Base-by-base conservation (phyloP, 2,113 vertebrate genomes). In the Eulemur rufifrons region DNA sequence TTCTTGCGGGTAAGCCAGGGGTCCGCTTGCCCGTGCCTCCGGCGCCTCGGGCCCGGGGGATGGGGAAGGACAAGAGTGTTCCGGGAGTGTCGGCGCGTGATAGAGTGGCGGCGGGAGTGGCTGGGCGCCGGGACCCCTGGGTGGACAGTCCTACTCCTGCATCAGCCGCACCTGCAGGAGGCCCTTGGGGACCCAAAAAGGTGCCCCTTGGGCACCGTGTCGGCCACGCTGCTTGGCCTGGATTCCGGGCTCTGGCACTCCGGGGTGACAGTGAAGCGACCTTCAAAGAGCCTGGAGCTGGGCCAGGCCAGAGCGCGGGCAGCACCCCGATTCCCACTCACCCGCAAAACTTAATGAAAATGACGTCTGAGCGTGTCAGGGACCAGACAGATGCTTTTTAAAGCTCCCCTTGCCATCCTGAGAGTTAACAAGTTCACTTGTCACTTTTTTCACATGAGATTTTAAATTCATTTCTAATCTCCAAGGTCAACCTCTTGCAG, bases 251-350 rank as follows among this genome's bases (percentile, higher is more conserved):
- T 45, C 69, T 5, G 27, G 74, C 77, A 21, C 91, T 61, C 73
- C 15, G 92, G 56, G 69, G 82, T 94, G 97, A 96, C 97, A 94
- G 84, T 68, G 95, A 87, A 61, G 82, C 96, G 97, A 97, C 97
- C 97, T 98, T 97, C 97, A 97, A 1, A 77, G 59, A 90, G 89
- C 23, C 74, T 56, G 10, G 63, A 85, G 61, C 85, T 45, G 81
- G 21, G 37, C 74, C 74, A 15, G 81, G 88, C 90, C 69, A 4
- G 61, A 78, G 89, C 68, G 47, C 73, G 59, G 93, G 83, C 81
- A 7, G 92, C 56, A 42, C 85, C 89, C 63, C 5, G 18, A 15
- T 61, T 50, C 76, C 86, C 39, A 2, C 76, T 89, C 32, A 2
- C 42, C 23, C 34, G 29, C 74, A 5, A 21, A 78, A 83, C 82